phyloP scores from a whole-genome alignment of 2,113 vertebrate genomes.

The Lophochroa leadbeateri region DNA sequence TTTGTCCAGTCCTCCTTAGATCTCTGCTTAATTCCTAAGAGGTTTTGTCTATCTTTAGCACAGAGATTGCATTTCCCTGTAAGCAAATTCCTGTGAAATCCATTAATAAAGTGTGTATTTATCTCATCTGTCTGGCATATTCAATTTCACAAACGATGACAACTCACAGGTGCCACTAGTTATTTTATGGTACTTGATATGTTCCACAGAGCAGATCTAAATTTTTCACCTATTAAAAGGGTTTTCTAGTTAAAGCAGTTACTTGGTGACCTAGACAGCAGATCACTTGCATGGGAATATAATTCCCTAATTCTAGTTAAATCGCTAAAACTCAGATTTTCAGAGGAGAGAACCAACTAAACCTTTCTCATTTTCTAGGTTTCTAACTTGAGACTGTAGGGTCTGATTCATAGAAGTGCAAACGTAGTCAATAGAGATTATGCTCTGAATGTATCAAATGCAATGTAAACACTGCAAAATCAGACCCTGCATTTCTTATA shows the following conservation, averaged over 20 bases:
- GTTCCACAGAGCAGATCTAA: neutral
- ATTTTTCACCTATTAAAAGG: neutral
- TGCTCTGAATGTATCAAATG: neutral
- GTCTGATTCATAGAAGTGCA: slow-evolving; percentile 16
- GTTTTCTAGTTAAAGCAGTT: neutral
- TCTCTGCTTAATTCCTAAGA: neutral
- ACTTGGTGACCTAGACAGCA: neutral
- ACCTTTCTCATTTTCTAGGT: neutral
- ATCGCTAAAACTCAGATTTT: neutral
- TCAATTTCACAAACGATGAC: neutral
- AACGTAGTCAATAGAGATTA: neutral
- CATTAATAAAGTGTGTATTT: neutral
- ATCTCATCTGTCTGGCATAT: neutral
- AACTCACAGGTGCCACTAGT: neutral
- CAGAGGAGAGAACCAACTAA: neutral
- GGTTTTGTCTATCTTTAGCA: neutral
- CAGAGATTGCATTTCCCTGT: neutral
- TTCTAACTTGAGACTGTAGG: neutral
- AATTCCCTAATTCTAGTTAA: neutral
- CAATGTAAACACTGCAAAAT: neutral
- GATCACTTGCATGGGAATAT: neutral
- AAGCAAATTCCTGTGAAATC: neutral
- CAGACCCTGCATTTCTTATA: neutral
- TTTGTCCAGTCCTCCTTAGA: neutral
- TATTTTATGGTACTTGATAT: neutral